Evolutionary conservation across 2,113 vertebrate genomes (phyloP), one percentile per base, ranked within the genome.

Genomic region (Chauna torquata): DNA sequence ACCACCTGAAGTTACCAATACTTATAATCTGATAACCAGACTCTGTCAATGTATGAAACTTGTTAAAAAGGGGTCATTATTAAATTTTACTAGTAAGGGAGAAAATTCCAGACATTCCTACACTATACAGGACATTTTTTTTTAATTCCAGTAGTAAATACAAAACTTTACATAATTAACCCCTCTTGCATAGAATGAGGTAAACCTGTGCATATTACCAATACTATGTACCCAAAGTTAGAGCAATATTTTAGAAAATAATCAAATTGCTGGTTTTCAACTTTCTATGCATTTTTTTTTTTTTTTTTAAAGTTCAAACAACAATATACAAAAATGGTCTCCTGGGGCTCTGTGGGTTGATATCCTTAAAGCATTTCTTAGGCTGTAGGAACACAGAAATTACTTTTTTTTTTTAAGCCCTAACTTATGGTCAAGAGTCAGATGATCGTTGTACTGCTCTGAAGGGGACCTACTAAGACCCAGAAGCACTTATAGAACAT

Each of bases 131-230:
- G 97, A 98, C 94, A 94, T 84, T 90, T 96, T 84, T 90, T 96
- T 96, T 96, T 89, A 97, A 96, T 98, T 98, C 97, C 98, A 98
- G 97, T 97, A 98, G 97, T 98, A 97, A 98, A 97, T 98, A 98
- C 94, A 98, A 98, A 98, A 98, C 97, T 97, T 98, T 97, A 98
- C 94, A 97, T 94, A 98, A 98, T 97, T 97, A 98, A 98, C 92
- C 95, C 97, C 97, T 98, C 97, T 98, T 98, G 98, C 98, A 98
- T 98, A 98, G 98, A 98, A 98, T 98, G 98, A 98, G 97, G 98
- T 98, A 98, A 98, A 98, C 98, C 98, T 98, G 98, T 98, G 98
- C 96, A 96, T 98, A 98, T 98, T 85, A 98, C 96, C 97, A 97
- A 98, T 94, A 97, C 84, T 96, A 96, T 92, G 95, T 98, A 98